phyloP scores from a whole-genome alignment of 2,113 vertebrate genomes.

The Entelurus aequoreus region DNA sequence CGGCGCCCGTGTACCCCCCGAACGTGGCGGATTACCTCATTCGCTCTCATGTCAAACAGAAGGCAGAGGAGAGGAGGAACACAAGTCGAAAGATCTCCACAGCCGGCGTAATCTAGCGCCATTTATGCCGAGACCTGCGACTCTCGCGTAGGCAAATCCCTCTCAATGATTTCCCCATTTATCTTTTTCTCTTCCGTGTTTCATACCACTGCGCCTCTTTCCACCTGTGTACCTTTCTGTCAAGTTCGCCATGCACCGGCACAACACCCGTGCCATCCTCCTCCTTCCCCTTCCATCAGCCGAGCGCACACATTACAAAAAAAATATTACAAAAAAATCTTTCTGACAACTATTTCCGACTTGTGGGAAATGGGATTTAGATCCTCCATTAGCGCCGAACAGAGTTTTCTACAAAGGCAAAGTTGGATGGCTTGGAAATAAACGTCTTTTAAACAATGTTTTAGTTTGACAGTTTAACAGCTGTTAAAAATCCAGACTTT shows the following conservation, averaged over 20 bases:
- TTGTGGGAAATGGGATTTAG: slow-evolving; percentile 39
- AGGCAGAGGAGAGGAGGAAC: slow-evolving; percentile 59
- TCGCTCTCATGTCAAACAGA: slow-evolving; percentile 65
- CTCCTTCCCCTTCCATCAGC: slow-evolving; percentile 18
- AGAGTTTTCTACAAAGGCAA: slow-evolving; percentile 26
- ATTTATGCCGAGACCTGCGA: slow-evolving; percentile 52
- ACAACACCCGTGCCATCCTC: slow-evolving; percentile 29
- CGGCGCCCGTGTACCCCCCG: slow-evolving; percentile 54
- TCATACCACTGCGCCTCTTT: slow-evolving; percentile 39
- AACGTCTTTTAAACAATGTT: background rate
- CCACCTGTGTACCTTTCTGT: slow-evolving; percentile 46
- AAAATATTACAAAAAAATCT: slow-evolving; percentile 45
- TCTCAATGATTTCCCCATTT: slow-evolving; percentile 55
- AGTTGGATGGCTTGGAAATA: background rate
- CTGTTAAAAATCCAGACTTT: slow-evolving; percentile 7
- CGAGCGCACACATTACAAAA: slow-evolving; percentile 32
- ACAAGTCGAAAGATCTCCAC: slow-evolving; percentile 65
- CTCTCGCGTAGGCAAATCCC: slow-evolving; percentile 46
- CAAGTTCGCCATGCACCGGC: slow-evolving; percentile 46
- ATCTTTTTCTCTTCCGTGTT: slow-evolving; percentile 40
- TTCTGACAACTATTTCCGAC: slow-evolving; percentile 40
- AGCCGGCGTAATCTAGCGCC: slow-evolving; percentile 59
- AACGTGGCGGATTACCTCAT: slow-evolving; percentile 60
- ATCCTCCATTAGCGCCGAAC: slow-evolving; percentile 6
- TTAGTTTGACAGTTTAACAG: slow-evolving; percentile 18